Base-by-base conservation (phyloP, 1,140 invertebrate genomes). In the Brachionus sp. region DNA sequence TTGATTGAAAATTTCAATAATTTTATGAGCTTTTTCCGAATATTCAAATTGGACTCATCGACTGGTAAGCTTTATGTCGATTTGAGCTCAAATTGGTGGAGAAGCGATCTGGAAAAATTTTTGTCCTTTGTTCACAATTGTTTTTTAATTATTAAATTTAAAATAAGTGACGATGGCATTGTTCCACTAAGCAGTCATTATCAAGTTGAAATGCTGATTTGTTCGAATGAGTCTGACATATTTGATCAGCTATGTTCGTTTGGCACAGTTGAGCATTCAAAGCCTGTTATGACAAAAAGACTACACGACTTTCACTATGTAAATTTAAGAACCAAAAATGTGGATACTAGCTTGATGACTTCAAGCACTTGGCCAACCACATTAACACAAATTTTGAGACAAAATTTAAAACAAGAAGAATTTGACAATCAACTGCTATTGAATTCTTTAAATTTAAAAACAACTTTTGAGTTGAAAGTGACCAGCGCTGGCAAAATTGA, bases 71-170 rank as follows among this genome's bases (percentile, higher is more conserved):
- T 75, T 12, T 75, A 46, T 46, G 16, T 75, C 3, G 42, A 75
- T 75, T 75, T 75, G 33, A 75, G 44, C 19, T 19, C 37, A 5
- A 7, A 13, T 6, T 70, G 66, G 66, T 39, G 66, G 66, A 44
- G 29, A 25, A 46, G 13, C 46, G 42, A 75, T 46, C 44, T 75
- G 33, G 42, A 44, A 23, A 75, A 46, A 33, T 75, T 46, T 46
- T 23, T 75, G 23, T 46, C 10, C 5, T 75, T 46, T 44, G 19
- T 75, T 75, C 9, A 75, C 3, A 46, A 75, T 5, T 9, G 5
- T 19, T 75, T 16, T 46, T 46, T 75, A 13, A 75, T 75, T 13
- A 12, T 75, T 16, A 75, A 75, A 75, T 46, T 75, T 33, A 75
- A 33, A 10, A 46, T 75, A 25, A 46, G n/a, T 5, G 70, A 75